Evolutionary conservation across 2,888 invertebrate genomes (phyloP), one percentile per base, ranked within the genome.

Genomic region (Achlya flavicornis): DNA sequence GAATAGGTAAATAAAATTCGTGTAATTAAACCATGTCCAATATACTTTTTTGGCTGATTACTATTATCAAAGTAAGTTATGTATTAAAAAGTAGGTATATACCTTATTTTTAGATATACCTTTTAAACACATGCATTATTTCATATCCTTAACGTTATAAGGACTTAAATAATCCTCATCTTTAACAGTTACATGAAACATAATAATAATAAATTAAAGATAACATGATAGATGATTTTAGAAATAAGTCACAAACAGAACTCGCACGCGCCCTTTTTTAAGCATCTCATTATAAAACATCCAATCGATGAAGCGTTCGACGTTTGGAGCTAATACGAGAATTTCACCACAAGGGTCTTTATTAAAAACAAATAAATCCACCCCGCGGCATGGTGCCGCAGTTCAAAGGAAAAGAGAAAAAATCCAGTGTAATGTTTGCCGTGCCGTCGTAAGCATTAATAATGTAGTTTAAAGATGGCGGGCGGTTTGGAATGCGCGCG

Each of bases 401-500:
- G 77, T 74, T 72, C 69, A 72, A 78, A 72, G 72, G 76, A 75
- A 79, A 74, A 75, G 74, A 83, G 81, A 88, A 89, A 89, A 88
- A 85, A 76, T 77, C 75, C 76, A 72, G 73, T 76, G 75, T 81
- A 80, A 76, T 80, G 89, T 86, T 86, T 83, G 87, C 85, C 81
- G 86, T 81, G 83, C 84, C 70, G 81, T 78, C 81, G 89, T 85
- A 81, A 85, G 90, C 92, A 91, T 92, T 92, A 91, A 92, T 92
- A 91, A 92, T 92, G 91, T 90, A 92, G 87, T 90, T 89, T 89
- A 87, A 93, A 93, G 89, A 92, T 92, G 92, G 92, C 93, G 86
- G 84, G 80, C 73, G 74, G 72, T n/a, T 76, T 77, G 92, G 93
- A 92, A 93, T 92, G 93, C 86, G 85, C 81, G 77, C 82, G 77